Conservation (phyloP, 23 tunicate species). For the Ascidia mentula region DNA sequence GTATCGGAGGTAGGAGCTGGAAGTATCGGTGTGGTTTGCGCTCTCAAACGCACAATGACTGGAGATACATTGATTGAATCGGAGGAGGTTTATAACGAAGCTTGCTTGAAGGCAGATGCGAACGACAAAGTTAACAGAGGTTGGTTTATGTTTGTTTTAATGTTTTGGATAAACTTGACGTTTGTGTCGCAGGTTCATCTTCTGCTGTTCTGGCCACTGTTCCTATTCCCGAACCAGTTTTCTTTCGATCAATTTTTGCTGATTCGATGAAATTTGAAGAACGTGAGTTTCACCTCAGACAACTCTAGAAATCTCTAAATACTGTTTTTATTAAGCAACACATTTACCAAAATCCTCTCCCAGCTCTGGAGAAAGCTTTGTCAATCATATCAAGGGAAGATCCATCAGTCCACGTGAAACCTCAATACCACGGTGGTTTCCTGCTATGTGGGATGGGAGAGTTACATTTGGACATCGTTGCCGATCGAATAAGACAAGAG, state of each 20-base stretch:
- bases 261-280: conserved; percentile 47
- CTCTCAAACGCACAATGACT: conserved; percentile 60
- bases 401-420: conserved; percentile 59
- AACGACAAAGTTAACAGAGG: neutral
- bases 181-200: neutral
- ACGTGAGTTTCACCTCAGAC: conserved; percentile 29
- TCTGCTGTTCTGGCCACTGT: conserved; percentile 57
- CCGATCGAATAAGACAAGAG: conserved; percentile 69
- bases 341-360: no score
- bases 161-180: neutral
- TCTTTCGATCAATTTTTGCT: conserved; percentile 67
- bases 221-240: conserved; percentile 81
- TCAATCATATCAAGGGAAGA: conserved; percentile 65
- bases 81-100: conserved; percentile 22
- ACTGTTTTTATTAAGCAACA: no score
- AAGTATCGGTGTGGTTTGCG: conserved; percentile 55
- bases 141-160: neutral
- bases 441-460: conserved; percentile 97
- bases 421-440: conserved; percentile 45
- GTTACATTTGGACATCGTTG: conserved; percentile 76
- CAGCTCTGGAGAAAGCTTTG: conserved; percentile 55
- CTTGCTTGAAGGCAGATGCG: neutral
- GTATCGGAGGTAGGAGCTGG: conserved; percentile 35
- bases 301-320: no score
- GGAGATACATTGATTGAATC: conserved; percentile 77